Conservation (phyloP, 1,140 invertebrate species). For the Octopus sinensis region DNA sequence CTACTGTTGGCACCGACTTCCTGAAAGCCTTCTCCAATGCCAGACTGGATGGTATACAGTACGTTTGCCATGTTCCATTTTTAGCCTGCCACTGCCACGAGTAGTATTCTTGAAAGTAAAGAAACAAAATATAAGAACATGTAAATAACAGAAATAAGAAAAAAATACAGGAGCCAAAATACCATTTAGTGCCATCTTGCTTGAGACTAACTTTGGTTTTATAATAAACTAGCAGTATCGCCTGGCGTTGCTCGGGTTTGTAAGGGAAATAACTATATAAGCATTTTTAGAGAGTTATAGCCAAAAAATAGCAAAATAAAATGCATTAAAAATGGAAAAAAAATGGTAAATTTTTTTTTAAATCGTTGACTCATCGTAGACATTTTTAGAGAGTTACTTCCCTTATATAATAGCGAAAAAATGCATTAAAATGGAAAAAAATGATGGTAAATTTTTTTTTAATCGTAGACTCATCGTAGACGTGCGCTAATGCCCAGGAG, state of each 20-base stretch:
- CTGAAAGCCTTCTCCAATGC: conserved; percentile 36
- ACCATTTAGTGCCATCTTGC: background rate
- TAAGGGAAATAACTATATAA: background rate
- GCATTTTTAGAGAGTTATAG: too few species aligned
- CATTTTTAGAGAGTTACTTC: too few species aligned
- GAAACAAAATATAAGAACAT: background rate
- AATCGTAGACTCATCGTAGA: too few species aligned
- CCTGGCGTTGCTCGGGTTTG: background rate
- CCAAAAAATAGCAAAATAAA: too few species aligned
- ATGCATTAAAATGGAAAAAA: too few species aligned
- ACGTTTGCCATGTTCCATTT: conserved; percentile 41
- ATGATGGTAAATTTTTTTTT: too few species aligned
- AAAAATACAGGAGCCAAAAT: background rate
- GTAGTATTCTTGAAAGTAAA: conserved; percentile 42
- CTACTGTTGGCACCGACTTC: conserved; percentile 22
- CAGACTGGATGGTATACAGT: conserved; percentile 25
- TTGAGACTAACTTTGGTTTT: background rate
- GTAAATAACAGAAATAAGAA: background rate
- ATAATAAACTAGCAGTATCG: background rate
- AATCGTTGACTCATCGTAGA: too few species aligned
- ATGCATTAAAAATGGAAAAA: too few species aligned
- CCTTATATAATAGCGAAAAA: too few species aligned
- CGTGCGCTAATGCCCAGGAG: too few species aligned
- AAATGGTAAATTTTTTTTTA: too few species aligned
- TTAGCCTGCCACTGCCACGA: conserved; percentile 51